A percentile compares a stretch with the other conserved stretches of the same genome.
Conservation (phyloP, 2,888 invertebrate species). For the Siphlonurus alternatus region DNA sequence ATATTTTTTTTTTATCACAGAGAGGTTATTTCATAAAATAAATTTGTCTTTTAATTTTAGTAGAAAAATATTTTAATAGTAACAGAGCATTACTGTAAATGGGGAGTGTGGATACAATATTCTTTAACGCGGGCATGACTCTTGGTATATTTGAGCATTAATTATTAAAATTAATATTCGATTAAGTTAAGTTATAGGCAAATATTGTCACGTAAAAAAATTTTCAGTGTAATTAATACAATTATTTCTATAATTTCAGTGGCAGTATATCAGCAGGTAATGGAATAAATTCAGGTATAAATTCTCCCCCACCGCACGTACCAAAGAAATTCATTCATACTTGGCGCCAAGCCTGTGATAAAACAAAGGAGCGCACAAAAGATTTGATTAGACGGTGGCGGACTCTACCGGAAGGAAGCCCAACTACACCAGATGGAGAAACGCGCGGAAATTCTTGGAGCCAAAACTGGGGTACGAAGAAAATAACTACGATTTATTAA, state of each 20-base stretch:
- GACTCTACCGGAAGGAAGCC: conserved; percentile 37
- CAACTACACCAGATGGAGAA: not conserved
- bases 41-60: too few relatives aligned
- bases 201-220: too few relatives aligned
- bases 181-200: too few relatives aligned
- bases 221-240: too few relatives aligned
- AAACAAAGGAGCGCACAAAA: conserved; percentile 54
- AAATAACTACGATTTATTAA: too few relatives aligned
- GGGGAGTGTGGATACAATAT: not conserved
- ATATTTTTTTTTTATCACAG: too few relatives aligned
- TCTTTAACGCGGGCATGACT: not conserved
- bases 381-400: conserved; percentile 54
- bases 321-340: conserved; percentile 55
- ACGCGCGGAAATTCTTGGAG: not conserved
- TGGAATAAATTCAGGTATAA: not conserved
- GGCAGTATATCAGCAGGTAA: too few relatives aligned
- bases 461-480: not conserved
- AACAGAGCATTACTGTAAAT: too few relatives aligned
- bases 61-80: too few relatives aligned
- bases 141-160: too few relatives aligned
- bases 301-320: conserved; percentile 34
- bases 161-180: too few relatives aligned
- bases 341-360: conserved; percentile 58
- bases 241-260: not conserved
- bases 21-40: too few relatives aligned